Evolutionary conservation across 2,888 invertebrate species (phyloP).

Genomic region (Troides oblongomaculatus): DNA sequence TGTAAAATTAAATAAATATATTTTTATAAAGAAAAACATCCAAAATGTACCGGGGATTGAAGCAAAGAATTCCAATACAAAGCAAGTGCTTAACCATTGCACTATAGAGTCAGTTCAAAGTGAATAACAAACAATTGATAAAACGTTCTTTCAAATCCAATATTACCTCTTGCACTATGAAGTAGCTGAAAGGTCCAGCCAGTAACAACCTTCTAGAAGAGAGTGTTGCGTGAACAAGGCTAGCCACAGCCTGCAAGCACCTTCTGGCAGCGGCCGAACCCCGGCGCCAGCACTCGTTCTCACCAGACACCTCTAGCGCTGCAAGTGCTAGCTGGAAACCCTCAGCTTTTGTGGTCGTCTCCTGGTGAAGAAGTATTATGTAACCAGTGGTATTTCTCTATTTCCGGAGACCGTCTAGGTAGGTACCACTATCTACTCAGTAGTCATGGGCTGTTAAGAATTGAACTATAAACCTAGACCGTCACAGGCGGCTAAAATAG

Average conservation of each 20-base stretch:
- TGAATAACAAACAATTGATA: no score
- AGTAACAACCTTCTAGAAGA: constrained; percentile 90
- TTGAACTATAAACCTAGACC: no score
- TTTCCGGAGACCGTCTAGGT: neutral
- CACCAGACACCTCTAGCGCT: constrained; percentile 56
- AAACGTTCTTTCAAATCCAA: neutral
- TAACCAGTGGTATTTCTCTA: neutral
- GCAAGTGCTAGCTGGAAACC: constrained; percentile 68
- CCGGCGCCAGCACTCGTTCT: constrained; percentile 78
- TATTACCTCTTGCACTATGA: constrained; percentile 88
- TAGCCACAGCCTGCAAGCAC: constrained; percentile 36
- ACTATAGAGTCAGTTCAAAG: no score
- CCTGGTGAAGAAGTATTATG: constrained; percentile 41
- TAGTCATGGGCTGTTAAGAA: neutral
- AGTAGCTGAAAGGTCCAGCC: constrained; percentile 94
- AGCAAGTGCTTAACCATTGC: no score
- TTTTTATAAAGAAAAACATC: no score
- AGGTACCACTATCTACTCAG: neutral
- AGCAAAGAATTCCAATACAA: no score
- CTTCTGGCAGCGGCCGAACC: constrained; percentile 80
- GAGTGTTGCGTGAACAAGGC: constrained; percentile 88
- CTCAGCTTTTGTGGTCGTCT: constrained; percentile 52
- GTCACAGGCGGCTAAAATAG: no score
- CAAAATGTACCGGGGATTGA: no score
- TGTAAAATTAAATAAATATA: no score